phyloP scores from a whole-genome alignment of 2,888 invertebrate species.

The Malachius bipustulatus region DNA sequence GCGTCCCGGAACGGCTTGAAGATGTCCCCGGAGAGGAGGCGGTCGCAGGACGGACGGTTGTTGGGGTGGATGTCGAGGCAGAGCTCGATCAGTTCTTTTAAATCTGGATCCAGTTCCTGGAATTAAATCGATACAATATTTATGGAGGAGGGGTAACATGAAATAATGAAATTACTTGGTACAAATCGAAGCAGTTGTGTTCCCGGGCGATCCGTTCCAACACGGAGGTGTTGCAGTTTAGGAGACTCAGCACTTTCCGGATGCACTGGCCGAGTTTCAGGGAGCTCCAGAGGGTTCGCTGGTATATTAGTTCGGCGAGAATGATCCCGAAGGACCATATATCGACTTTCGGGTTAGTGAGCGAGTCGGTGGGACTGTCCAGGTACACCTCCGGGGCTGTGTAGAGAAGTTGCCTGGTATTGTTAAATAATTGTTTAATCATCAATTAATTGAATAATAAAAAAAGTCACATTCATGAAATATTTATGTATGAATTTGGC shows the following conservation, averaged over 20 bases:
- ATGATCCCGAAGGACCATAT: conserved; percentile 93
- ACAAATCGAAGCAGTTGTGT: conserved; percentile 55
- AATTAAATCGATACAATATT: conserved; percentile 11
- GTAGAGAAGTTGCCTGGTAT: conserved; percentile 60
- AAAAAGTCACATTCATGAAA: no score
- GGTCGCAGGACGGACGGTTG: conserved; percentile 47
- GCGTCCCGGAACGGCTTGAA: conserved; percentile 38
- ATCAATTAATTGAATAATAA: no score
- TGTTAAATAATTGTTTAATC: no score
- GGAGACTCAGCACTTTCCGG: conserved; percentile 60
- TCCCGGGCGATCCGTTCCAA: conserved; percentile 67
- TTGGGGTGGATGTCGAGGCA: conserved; percentile 59
- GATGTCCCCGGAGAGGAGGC: conserved; percentile 44
- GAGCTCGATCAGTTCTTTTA: conserved; percentile 53
- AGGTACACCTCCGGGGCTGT: conserved; percentile 72
- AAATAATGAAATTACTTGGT: conserved; percentile 42
- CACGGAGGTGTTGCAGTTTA: conserved; percentile 47
- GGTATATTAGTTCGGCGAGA: conserved; percentile 64
- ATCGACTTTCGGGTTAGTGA: conserved; percentile 66
- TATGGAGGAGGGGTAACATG: conserved; percentile 2
- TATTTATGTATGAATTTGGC: no score
- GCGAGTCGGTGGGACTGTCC: conserved; percentile 39
- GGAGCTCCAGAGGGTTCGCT: conserved; percentile 57
- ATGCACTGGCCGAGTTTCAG: conserved; percentile 64
- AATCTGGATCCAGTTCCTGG: conserved; percentile 46